A percentile compares a stretch with the other conserved stretches of the same genome.
These are phyloP conservation scores for Baccha elongata DNA, from an alignment of 2,888 invertebrate species.

Conservation along the genomic window DNA sequence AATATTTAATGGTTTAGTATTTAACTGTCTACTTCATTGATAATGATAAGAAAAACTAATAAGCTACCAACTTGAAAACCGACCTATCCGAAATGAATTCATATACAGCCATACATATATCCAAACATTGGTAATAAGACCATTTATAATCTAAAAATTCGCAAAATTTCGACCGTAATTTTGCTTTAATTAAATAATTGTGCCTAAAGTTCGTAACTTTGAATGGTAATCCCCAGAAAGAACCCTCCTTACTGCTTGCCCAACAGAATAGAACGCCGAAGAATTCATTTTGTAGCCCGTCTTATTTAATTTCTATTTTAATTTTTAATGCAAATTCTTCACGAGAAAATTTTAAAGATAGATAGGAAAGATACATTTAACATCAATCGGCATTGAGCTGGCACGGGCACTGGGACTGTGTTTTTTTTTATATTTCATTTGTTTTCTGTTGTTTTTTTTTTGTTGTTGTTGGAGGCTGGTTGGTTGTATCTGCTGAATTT, in stretches of 20 bases:
- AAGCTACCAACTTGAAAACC: not conserved
- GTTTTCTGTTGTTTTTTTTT: constrained; percentile 35
- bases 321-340: constrained; percentile 51
- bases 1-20: too few species aligned
- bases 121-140: constrained; percentile 31
- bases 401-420: not conserved
- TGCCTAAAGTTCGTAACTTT: constrained; percentile 33
- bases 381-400: constrained; percentile 58
- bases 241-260: not conserved
- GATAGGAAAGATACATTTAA: constrained; percentile 40
- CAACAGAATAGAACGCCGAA: constrained; percentile 7
- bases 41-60: not conserved
- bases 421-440: constrained; percentile 53
- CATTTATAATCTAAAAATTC: constrained; percentile 51
- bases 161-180: constrained; percentile 33
- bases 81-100: constrained; percentile 8
- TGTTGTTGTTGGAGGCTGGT: not conserved
- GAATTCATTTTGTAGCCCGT: constrained; percentile 25
- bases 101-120: not conserved
- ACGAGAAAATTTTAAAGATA: constrained; percentile 40
- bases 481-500: constrained; percentile 64
- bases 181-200: constrained; percentile 57
- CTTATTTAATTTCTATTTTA: constrained; percentile 34
- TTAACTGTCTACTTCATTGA: too few species aligned
- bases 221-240: constrained; percentile 14